Base-by-base conservation (phyloP, 2,888 invertebrate species). In the Thymelicus sylvestris region DNA sequence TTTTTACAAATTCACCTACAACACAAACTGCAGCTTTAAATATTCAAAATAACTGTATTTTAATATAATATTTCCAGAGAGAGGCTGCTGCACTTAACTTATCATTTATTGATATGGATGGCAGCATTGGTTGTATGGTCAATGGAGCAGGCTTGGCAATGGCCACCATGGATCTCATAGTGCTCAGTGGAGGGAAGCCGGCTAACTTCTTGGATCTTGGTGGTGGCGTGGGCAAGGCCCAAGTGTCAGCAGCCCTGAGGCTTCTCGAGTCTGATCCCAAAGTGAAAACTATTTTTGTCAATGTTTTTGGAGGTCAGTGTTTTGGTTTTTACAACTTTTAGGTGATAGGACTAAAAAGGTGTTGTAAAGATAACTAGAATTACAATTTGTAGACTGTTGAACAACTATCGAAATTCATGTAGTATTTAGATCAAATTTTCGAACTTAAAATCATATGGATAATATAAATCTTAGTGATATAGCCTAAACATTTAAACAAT, bases 101-200 rank as follows among this genome's bases (percentile, higher is more conserved):
- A 44, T 99, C 99, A 86, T 99, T 99, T 88, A 98, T 99, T 78
- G 97, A 97, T 77, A 97, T 99, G 97, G 97, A 98, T 86, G 99
- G 99, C 72, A 99, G 98, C 87, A 99, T 99, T 86, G 99, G 99
- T 67, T 98, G 95, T 74, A 93, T 96, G 96, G 99, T 99, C 0
- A 99, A 99, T 94, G 99, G 99, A 24, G 99, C 99, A 77, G 99
- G 99, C 0, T 94, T 99, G 67, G 99, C 99, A 5, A 99, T 99
- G 99, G 99, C 99, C 3, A 99, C 99, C 7, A 99, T 99, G 99
- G 99, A 99, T 86, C 98, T 99, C 52, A 99, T 99, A 74, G 98
- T 98, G 85, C 92, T 99, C 52, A 97, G 98, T 89, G 99, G 99
- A 19, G 99, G 99, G 13, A 96, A 95, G 77, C 99, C 99, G 8